A percentile compares a stretch with the other conserved stretches of the same genome.
Evolutionary conservation across 1,140 invertebrate genomes (phyloP).

Genomic region (Panonychus citri): DNA sequence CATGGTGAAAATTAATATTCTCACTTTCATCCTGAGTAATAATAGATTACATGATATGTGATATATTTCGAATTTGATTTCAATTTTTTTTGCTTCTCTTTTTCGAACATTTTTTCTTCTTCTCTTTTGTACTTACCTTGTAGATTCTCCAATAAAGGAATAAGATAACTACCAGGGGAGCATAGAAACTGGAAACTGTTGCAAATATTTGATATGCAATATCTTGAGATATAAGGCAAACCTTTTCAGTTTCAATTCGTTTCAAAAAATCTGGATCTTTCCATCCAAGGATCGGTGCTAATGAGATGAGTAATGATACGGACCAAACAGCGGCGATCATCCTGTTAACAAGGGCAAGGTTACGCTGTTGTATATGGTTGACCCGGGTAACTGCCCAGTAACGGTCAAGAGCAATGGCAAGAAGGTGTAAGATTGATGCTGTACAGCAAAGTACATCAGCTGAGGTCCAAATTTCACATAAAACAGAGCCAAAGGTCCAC

Average conservation of each 20-base stretch:
- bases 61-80: too few relatives aligned
- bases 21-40: too few relatives aligned
- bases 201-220: constrained; percentile 53
- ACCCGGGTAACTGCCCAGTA: constrained; percentile 90
- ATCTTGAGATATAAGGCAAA: constrained; percentile 79
- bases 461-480: constrained; percentile 82
- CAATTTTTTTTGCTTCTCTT: too few relatives aligned
- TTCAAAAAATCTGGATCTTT: constrained; percentile 63
- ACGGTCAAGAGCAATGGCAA: constrained; percentile 65
- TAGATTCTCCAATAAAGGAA: constrained; percentile 76
- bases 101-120: too few relatives aligned
- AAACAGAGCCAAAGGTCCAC: constrained; percentile 57
- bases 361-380: constrained; percentile 74
- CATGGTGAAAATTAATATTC: too few relatives aligned
- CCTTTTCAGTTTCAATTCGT: constrained; percentile 46
- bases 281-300: constrained; percentile 59
- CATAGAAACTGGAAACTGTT: constrained; percentile 85
- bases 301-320: constrained; percentile 56
- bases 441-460: constrained; percentile 79
- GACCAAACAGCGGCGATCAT: constrained; percentile 78
- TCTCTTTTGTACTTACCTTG: constrained; percentile 14
- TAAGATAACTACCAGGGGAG: constrained; percentile 70
- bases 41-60: too few relatives aligned
- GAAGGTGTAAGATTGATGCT: constrained; percentile 69
- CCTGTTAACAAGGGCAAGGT: constrained; percentile 49